Conservation (phyloP, 2,113 vertebrate genomes). For the Neodontobutis hainanensis region DNA sequence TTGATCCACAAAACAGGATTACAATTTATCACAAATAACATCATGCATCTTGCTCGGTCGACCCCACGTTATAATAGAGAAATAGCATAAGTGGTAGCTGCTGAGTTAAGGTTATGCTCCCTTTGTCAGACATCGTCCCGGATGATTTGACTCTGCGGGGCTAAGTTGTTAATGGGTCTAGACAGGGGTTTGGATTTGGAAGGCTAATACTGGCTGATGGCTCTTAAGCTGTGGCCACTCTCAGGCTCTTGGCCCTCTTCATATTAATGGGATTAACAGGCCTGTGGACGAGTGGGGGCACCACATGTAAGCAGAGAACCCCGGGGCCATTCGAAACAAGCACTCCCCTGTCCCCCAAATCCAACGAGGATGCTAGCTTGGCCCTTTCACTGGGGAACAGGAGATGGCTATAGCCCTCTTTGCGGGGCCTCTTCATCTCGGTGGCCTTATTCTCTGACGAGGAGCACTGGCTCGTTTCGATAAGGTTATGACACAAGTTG, state of each 20-base stretch:
- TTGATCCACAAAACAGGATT: constrained; percentile 25
- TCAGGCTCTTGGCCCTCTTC: constrained; percentile 68
- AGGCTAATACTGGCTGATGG: constrained; percentile 74
- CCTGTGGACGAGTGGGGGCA: constrained; percentile 65
- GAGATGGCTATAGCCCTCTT: constrained; percentile 37
- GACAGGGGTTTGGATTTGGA: constrained; percentile 75
- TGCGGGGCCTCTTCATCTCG: constrained; percentile 38
- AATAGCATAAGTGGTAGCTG: neutral
- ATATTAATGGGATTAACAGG: constrained; percentile 80
- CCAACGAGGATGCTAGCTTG: constrained; percentile 58
- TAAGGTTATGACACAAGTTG: constrained; percentile 72
- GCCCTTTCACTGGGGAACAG: constrained; percentile 38
- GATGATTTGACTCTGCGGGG: constrained; percentile 62
- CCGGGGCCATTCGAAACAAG: constrained; percentile 66
- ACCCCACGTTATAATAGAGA: constrained; percentile 12
- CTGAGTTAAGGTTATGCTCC: constrained; percentile 34
- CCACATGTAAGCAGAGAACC: constrained; percentile 70
- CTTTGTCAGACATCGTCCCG: constrained; percentile 52
- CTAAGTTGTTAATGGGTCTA: constrained; percentile 69
- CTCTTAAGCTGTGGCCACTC: constrained; percentile 69
- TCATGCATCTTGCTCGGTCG: constrained; percentile 12
- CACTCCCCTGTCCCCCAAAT: constrained; percentile 56
- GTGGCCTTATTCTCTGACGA: constrained; percentile 44
- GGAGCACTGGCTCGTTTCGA: constrained; percentile 51
- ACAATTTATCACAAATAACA: constrained; percentile 10